Evolutionary conservation across 2,113 vertebrate genomes (phyloP), one percentile per base, ranked within the genome.

Genomic region (Emydura subglobosa): DNA sequence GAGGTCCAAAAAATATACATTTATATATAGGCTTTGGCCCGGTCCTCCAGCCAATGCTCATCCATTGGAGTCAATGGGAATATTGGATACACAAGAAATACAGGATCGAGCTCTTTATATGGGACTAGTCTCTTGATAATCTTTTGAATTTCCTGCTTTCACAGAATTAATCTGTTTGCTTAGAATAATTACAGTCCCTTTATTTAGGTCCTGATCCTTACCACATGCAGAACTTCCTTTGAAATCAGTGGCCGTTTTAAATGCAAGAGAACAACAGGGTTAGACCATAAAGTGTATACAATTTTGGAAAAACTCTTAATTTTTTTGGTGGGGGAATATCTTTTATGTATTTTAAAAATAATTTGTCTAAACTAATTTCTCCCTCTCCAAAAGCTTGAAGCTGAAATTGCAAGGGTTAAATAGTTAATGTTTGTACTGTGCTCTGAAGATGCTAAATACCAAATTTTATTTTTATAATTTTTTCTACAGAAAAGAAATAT

Each of bases 401-500:
- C 59, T 21, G 50, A 29, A n/a, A 27, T 19, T 25, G 51, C 24
- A 49, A 44, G 31, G 42, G 13, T 3, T 27, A 31, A 90, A 72
- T 80, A 61, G 21, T 47, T 17, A 8, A 47, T 44, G 11, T 65
- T 22, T 24, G 76, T 3, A 59, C 57, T 1, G 22, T 8, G 82
- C 1, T 0, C 3, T 87, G 86, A 79, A 87, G 82, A 29, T n/a
- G 25, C 57, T 51, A 47, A 79, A 42, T 87, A 54, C 79, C 93
- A 10, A 61, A 79, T 85, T 80, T 65, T 17, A 34, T 57, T 47
- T 47, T 47, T 31, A 0, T 0, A 79, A 51, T 34, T 13, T 1
- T 80, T 79, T 92, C 44, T 22, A 11, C 96, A 98, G 98, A 25
- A 98, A 97, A 90, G 91, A 97, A 68, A 98, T 98, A 80, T 5